Evolutionary conservation across 2,888 invertebrate species (phyloP).

Genomic region (Resseliella maxima): DNA sequence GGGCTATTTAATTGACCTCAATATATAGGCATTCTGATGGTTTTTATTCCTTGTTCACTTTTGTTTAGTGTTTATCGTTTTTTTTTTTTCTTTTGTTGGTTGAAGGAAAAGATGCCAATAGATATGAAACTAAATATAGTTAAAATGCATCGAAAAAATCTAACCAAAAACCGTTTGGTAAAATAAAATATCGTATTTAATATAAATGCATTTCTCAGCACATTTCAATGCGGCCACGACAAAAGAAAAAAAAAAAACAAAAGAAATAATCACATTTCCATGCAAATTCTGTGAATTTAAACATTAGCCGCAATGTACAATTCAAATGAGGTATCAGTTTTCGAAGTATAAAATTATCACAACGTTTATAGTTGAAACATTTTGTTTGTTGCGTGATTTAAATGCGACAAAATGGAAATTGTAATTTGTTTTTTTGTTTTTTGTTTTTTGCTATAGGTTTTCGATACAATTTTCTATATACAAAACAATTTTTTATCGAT

Average conservation of each 20-base stretch:
- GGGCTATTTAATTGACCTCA: constrained; percentile 49
- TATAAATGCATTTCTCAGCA: not conserved
- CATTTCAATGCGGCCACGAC: not conserved
- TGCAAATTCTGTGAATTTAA: constrained; percentile 3
- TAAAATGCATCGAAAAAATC: not conserved
- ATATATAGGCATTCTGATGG: not conserved
- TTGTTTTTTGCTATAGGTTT: not conserved
- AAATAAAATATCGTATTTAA: not conserved
- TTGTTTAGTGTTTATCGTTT: not conserved
- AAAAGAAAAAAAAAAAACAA: no score
- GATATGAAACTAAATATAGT: not conserved
- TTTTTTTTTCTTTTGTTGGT: not conserved
- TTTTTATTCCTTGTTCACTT: not conserved
- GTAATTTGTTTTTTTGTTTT: not conserved
- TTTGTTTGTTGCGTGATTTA: not conserved
- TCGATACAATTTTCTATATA: not conserved
- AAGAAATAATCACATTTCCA: no score
- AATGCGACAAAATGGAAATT: not conserved
- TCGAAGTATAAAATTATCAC: not conserved
- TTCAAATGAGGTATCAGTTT: constrained; percentile 20
- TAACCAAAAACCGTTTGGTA: not conserved
- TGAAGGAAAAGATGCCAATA: not conserved
- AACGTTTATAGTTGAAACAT: not conserved
- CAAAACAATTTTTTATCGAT: not conserved
- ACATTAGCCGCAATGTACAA: not conserved